Conservation (phyloP, 2,888 invertebrate genomes). For the Cordilura impudica region DNA sequence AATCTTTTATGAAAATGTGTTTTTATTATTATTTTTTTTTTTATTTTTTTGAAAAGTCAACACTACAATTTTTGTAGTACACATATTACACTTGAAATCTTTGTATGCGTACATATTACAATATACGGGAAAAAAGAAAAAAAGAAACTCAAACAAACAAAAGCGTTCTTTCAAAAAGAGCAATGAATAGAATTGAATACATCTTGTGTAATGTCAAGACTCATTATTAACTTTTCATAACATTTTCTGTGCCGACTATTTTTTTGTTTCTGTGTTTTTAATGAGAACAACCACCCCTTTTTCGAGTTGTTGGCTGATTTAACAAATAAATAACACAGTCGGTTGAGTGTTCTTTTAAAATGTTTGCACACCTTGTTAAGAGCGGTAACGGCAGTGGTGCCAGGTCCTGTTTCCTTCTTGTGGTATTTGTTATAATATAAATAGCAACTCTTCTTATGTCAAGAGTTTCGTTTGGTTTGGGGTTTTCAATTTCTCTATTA, state of each 20-base stretch:
- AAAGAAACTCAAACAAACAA: constrained; percentile 38
- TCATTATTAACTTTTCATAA: constrained; percentile 53
- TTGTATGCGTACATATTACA: background rate
- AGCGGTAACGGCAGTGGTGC: constrained; percentile 16
- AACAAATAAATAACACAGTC: constrained; percentile 59
- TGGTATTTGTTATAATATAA: background rate
- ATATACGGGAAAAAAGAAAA: no score
- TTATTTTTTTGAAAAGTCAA: constrained; percentile 1
- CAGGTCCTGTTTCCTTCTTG: constrained; percentile 33
- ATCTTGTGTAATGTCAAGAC: constrained; percentile 60
- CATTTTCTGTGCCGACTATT: constrained; percentile 2
- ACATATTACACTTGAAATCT: constrained; percentile 8
- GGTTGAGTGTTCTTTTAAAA: constrained; percentile 58
- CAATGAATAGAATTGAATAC: constrained; percentile 45
- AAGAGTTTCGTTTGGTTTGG: background rate
- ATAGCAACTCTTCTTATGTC: background rate
- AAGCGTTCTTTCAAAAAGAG: constrained; percentile 33
- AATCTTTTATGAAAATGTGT: no score
- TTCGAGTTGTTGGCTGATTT: constrained; percentile 35
- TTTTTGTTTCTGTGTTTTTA: constrained; percentile 14
- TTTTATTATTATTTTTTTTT: background rate
- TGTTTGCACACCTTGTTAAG: constrained; percentile 60
- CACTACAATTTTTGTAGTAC: background rate
- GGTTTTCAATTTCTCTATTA: background rate
- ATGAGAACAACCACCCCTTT: constrained; percentile 44